Evolutionary conservation across 2,888 invertebrate species (phyloP).

Genomic region (Epistrophella euchroma): DNA sequence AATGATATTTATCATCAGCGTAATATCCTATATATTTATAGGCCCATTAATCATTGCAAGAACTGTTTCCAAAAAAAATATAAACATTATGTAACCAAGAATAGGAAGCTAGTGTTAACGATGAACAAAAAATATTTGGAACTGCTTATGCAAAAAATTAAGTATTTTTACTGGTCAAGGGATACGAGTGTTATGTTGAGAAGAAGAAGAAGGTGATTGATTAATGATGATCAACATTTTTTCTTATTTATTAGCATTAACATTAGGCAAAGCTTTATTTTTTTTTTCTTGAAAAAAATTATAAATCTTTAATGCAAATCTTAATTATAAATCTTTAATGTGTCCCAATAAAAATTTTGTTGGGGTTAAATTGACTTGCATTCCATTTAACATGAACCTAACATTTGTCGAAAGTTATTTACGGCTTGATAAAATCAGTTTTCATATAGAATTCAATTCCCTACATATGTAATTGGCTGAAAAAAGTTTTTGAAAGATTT

Average conservation of each 20-base stretch:
- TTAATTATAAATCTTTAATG: no score
- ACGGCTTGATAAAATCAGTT: no score
- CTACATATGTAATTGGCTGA: no score
- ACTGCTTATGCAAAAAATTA: neutral
- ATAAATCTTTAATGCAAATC: no score
- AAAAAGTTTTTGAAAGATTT: no score
- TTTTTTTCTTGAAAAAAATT: no score
- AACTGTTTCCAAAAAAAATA: neutral
- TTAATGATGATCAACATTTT: neutral
- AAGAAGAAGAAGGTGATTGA: conserved; percentile 3
- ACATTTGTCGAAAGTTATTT: no score
- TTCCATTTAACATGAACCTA: no score
- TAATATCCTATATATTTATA: neutral
- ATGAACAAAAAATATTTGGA: neutral
- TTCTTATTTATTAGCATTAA: neutral
- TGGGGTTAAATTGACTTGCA: no score
- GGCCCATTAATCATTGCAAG: conserved; percentile 13
- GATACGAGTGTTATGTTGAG: neutral
- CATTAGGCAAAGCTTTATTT: neutral
- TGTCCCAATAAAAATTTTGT: no score
- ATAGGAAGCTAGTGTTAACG: neutral
- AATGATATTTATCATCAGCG: neutral
- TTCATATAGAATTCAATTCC: no score
- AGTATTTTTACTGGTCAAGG: neutral
- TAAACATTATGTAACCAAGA: neutral